phyloP scores from a whole-genome alignment of 2,797 vertebrate genomes.

The Poeciliopsis turneri region DNA sequence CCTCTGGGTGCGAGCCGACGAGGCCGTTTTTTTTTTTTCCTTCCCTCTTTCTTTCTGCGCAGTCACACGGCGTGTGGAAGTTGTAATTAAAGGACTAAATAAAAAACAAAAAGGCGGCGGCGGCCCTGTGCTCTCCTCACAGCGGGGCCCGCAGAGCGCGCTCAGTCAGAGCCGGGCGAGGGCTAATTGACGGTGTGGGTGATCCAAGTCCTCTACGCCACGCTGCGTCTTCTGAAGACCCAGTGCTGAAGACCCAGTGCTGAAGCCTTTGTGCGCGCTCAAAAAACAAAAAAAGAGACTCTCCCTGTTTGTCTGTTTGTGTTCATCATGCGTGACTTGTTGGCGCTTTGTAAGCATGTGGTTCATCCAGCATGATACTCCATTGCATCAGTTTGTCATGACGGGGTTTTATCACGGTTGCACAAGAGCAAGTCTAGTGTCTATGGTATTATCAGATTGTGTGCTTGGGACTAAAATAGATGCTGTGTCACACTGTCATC shows the following conservation, averaged over 20 bases:
- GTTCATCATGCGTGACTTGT: slow-evolving; percentile 37
- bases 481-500: not conserved
- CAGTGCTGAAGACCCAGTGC: slow-evolving; percentile 47
- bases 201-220: slow-evolving; percentile 63
- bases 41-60: slow-evolving; percentile 35
- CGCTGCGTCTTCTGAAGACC: slow-evolving; percentile 57
- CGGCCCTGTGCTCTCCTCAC: slow-evolving; percentile 64
- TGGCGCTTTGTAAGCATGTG: slow-evolving; percentile 19
- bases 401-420: not conserved
- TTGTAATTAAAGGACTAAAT: slow-evolving; percentile 81
- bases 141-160: slow-evolving; percentile 50
- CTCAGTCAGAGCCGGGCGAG: slow-evolving; percentile 53
- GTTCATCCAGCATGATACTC: slow-evolving; percentile 29
- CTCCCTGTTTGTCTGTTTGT: slow-evolving; percentile 22
- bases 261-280: slow-evolving; percentile 59
- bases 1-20: slow-evolving; percentile 37
- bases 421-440: not conserved
- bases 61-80: slow-evolving; percentile 60
- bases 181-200: slow-evolving; percentile 74
- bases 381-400: slow-evolving; percentile 8
- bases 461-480: not conserved
- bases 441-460: not conserved
- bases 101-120: slow-evolving; percentile 71
- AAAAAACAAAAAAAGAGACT: not conserved
- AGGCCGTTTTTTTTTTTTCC: not conserved